Base-by-base conservation (phyloP, 1,140 invertebrate genomes). In the Anagrus nilaparvatae region DNA sequence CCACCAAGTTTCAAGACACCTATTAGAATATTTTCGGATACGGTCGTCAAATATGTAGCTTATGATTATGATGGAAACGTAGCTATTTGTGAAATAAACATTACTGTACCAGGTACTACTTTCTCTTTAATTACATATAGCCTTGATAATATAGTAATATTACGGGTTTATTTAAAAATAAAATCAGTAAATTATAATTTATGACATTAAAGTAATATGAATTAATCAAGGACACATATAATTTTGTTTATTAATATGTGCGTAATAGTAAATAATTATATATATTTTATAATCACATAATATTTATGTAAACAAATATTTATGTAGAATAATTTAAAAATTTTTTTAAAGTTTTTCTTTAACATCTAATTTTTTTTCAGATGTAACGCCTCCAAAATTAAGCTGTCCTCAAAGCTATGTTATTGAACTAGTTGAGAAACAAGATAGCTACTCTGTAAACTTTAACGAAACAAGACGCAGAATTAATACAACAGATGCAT, bases 1-100 rank as follows among this genome's bases (percentile, higher is more conserved):
- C 92, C 93, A 1, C 77, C 83, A 43, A 87, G 86, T 49, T 96
- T 97, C 64, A 82, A 77, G 56, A 92, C 89, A 2, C 92, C 92
- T 0, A 76, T 86, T 50, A 79, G 82, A 51, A 77, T 96, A 17
- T 93, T 96, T 60, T 77, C 91, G 55, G 88, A 95, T 46, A 88
- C 85, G 44, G 84, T 92, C 27, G 87, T 97, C 1, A 87, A 94
- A 72, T 97, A 97, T 55, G 81, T 93, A 3, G 93, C 93, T 1
- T 96, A 88, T 56, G 93, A 97, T 70, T 91, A 90, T 55, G 92
- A 97, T 61, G 93, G 93, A 49, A 97, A 97, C 58, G 88, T 94
- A 17, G 93, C 92, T 18, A 94, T 95, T 60, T 97, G 93, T 58
- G 85, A 91, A 73, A 89, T 97, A 4, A 94, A 94, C 54, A 92